A percentile compares a stretch with the other conserved stretches of the same genome.
These are phyloP conservation scores for Cetonia aurata DNA, from an alignment of 2,888 invertebrate species.

Conservation along the genomic window DNA sequence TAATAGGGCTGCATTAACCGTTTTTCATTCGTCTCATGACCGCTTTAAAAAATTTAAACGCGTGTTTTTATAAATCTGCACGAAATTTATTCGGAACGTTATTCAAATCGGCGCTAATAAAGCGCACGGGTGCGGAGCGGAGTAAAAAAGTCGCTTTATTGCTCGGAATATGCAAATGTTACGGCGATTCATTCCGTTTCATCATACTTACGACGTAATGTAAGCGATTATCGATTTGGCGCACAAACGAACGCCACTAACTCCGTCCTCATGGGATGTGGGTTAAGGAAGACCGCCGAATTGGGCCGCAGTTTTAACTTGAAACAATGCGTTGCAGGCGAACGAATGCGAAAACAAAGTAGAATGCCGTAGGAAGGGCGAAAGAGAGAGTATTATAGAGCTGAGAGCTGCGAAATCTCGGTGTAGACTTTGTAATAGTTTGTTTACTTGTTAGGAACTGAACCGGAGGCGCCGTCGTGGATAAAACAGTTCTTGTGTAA, in stretches of 20 bases:
- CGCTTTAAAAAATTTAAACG: constrained; percentile 13
- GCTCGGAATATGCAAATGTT: constrained; percentile 27
- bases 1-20: not conserved
- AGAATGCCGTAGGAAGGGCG: constrained; percentile 6
- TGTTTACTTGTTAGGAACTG: constrained; percentile 42
- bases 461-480: constrained; percentile 41
- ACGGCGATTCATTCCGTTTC: constrained; percentile 17
- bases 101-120: constrained; percentile 26
- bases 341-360: constrained; percentile 19
- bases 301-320: constrained; percentile 1
- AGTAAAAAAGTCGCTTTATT: constrained; percentile 16
- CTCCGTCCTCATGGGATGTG: constrained; percentile 10
- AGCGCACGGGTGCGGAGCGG: not conserved
- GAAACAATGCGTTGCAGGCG: constrained; percentile 27
- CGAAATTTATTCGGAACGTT: constrained; percentile 8
- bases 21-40: not conserved
- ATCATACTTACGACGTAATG: constrained; percentile 25
- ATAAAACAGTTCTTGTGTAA: constrained; percentile 41
- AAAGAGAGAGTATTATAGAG: not conserved
- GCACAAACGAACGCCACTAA: constrained; percentile 1
- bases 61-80: constrained; percentile 17
- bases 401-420: constrained; percentile 9
- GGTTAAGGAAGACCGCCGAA: constrained; percentile 1
- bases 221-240: constrained; percentile 34
- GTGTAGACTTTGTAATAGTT: constrained; percentile 40